A percentile compares a stretch with the other conserved stretches of the same genome.
Evolutionary conservation across 2,888 invertebrate genomes (phyloP).

Genomic region (Oxyscelio sp.): DNA sequence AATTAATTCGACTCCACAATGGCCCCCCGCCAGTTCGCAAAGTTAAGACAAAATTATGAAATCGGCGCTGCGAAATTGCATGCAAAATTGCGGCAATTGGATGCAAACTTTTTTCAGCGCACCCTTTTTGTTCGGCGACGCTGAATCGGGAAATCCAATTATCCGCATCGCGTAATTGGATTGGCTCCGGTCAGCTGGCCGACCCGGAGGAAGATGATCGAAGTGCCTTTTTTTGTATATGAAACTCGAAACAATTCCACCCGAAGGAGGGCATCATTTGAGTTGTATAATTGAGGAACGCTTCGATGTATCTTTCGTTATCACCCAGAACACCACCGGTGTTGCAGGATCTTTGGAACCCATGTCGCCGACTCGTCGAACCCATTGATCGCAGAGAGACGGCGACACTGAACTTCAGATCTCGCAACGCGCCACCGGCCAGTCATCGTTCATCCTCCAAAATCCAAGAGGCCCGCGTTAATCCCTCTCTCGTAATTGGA

Average conservation of each 20-base stretch:
- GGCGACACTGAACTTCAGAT: too few species aligned
- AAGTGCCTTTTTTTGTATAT: slow-evolving; percentile 77
- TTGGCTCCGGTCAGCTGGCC: slow-evolving; percentile 34
- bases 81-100: too few species aligned
- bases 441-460: slow-evolving; percentile 61
- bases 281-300: slow-evolving; percentile 49
- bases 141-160: slow-evolving; percentile 62
- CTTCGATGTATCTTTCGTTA: slow-evolving; percentile 71
- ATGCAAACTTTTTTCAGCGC: not conserved
- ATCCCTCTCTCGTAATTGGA: slow-evolving; percentile 45
- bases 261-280: not conserved
- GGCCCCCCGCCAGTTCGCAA: too few species aligned
- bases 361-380: too few species aligned
- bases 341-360: too few species aligned
- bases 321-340: slow-evolving; percentile 56
- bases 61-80: too few species aligned
- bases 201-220: slow-evolving; percentile 72
- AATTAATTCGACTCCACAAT: too few species aligned
- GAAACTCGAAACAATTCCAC: slow-evolving; percentile 60
- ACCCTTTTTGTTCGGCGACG: slow-evolving; percentile 12
- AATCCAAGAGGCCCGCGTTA: slow-evolving; percentile 75
- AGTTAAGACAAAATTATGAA: too few species aligned
- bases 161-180: slow-evolving; percentile 57
- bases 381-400: too few species aligned
- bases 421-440: too few species aligned